Conservation (phyloP, 2,888 invertebrate species). For the Stenchaetothrips biformis region DNA sequence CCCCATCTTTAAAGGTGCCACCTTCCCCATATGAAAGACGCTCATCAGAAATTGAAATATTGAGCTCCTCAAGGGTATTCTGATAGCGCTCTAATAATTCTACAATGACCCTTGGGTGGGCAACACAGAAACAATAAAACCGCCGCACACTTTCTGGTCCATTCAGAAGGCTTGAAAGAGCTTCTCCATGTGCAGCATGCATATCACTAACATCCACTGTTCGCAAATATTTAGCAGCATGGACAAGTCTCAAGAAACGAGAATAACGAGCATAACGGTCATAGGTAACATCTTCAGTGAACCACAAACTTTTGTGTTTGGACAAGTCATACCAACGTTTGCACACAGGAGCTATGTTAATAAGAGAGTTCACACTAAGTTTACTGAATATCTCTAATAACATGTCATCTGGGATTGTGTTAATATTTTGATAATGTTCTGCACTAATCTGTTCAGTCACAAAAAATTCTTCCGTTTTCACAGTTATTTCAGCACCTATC, state of each 20-base stretch:
- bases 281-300: background rate
- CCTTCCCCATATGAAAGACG: background rate
- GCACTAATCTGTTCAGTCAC: background rate
- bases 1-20: slow-evolving; percentile 1
- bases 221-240: background rate
- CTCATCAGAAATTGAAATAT: slow-evolving; percentile 5
- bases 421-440: background rate
- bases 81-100: background rate
- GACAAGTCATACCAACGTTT: slow-evolving; percentile 10
- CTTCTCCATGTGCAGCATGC: slow-evolving; percentile 11
- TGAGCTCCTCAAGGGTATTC: background rate
- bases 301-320: slow-evolving; percentile 7
- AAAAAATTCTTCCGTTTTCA: background rate
- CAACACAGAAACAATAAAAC: background rate
- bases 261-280: background rate
- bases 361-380: background rate
- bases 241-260: background rate
- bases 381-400: background rate
- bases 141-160: background rate
- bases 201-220: slow-evolving; percentile 7
- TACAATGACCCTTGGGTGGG: background rate
- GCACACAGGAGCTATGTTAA: background rate
- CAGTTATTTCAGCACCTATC: slow-evolving; percentile 2
- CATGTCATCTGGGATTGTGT: background rate
- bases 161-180: background rate